Evolutionary conservation across 2,888 invertebrate species (phyloP).

Genomic region (Pherbina coryleti): DNA sequence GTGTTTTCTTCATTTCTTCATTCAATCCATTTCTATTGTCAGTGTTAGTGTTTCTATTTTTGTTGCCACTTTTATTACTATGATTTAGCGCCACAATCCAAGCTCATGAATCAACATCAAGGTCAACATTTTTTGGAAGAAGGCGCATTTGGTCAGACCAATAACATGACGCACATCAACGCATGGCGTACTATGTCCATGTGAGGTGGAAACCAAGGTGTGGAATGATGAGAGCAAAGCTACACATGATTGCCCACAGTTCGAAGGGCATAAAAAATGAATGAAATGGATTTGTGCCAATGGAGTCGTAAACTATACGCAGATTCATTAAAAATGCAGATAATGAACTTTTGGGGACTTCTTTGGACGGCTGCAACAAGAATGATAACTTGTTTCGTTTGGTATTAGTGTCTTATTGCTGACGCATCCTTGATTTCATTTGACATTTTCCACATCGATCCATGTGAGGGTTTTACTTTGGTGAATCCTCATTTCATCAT

Average conservation of each 20-base stretch:
- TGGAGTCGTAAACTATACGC: background rate
- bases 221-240: background rate
- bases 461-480: too few relatives aligned
- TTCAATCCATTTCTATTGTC: slow-evolving; percentile 9
- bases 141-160: background rate
- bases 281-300: slow-evolving; percentile 7
- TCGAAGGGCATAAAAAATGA: slow-evolving; percentile 7
- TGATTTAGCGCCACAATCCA: slow-evolving; percentile 8
- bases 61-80: slow-evolving; percentile 15
- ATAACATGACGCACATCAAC: background rate
- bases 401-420: slow-evolving; percentile 21
- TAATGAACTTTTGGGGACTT: background rate
- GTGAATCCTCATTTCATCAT: too few relatives aligned
- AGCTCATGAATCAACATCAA: slow-evolving; percentile 2
- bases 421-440: background rate
- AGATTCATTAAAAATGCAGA: slow-evolving; percentile 25
- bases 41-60: background rate
- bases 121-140: slow-evolving; percentile 1
- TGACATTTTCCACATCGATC: background rate
- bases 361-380: background rate
- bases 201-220: background rate
- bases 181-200: background rate
- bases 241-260: slow-evolving; percentile 15
- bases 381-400: background rate
- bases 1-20: background rate